Evolutionary conservation across 2,888 invertebrate species (phyloP).

Genomic region (Alloscopus bannaensis): DNA sequence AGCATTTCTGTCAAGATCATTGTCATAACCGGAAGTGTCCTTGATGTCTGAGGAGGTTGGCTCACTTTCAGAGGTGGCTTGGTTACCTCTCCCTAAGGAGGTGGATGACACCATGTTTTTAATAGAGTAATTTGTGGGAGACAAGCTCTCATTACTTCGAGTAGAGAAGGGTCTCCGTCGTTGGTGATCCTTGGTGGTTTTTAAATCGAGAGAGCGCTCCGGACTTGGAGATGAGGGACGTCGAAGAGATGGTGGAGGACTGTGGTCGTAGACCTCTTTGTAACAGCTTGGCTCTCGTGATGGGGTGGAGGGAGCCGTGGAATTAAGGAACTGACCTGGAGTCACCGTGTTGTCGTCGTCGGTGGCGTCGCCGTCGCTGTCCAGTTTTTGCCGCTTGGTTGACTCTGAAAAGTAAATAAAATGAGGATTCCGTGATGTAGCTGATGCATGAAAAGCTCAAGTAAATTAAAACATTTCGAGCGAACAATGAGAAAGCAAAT

Average conservation of each 20-base stretch:
- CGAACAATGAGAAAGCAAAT: slow-evolving; percentile 6
- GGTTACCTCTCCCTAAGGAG: slow-evolving; percentile 27
- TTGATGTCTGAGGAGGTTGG: slow-evolving; percentile 16
- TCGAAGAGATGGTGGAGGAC: slow-evolving; percentile 25
- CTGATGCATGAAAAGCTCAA: slow-evolving; percentile 9
- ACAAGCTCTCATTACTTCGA: slow-evolving; percentile 38
- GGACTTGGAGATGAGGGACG: slow-evolving; percentile 50
- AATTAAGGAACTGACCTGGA: slow-evolving; percentile 5
- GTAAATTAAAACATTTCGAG: not conserved
- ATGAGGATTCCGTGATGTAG: too few relatives aligned
- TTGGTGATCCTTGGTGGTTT: slow-evolving; percentile 37
- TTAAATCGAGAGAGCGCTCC: slow-evolving; percentile 50
- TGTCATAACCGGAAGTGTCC: slow-evolving; percentile 8
- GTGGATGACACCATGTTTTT: slow-evolving; percentile 58
- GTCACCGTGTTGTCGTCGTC: slow-evolving; percentile 43
- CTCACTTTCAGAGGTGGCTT: slow-evolving; percentile 48
- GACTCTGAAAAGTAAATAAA: slow-evolving; percentile 69
- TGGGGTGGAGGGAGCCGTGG: not conserved
- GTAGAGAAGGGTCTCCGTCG: slow-evolving; percentile 11
- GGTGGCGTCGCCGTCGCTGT: slow-evolving; percentile 65
- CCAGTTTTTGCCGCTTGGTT: slow-evolving; percentile 70
- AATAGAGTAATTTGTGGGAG: slow-evolving; percentile 64
- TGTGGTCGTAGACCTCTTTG: slow-evolving; percentile 56
- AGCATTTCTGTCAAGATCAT: slow-evolving; percentile 19
- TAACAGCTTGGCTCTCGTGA: slow-evolving; percentile 37